phyloP scores from a whole-genome alignment of 2,797 vertebrate species.

The Tokudaia tokunoshimensis region DNA sequence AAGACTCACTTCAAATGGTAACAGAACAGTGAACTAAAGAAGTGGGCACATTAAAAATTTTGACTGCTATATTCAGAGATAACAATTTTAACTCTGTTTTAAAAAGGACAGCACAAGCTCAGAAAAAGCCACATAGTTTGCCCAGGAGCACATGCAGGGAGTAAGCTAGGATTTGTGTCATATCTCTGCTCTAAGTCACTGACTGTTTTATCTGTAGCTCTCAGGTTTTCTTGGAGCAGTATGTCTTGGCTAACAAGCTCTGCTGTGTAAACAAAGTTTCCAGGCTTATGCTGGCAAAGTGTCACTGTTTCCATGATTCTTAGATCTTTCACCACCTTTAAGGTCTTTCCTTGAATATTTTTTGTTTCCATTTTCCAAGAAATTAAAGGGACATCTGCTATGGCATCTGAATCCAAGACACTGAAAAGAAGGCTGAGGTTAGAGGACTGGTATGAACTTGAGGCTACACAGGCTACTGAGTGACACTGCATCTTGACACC shows the following conservation, averaged over 20 bases:
- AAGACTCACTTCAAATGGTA: neutral
- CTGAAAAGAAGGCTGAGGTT: neutral
- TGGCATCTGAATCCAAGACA: neutral
- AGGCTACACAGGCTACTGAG: neutral
- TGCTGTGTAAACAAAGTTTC: neutral
- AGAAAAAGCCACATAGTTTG: neutral
- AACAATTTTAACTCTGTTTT: conserved; percentile 23
- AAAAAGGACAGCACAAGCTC: neutral
- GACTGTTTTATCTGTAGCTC: neutral
- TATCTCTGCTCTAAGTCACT: neutral
- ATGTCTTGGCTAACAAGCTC: neutral
- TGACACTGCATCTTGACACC: neutral
- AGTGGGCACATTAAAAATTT: neutral
- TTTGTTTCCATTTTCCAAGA: neutral
- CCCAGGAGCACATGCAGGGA: neutral
- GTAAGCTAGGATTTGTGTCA: neutral
- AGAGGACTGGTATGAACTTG: neutral
- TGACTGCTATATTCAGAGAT: neutral
- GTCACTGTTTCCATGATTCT: neutral
- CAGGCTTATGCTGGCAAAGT: neutral
- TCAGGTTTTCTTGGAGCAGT: neutral
- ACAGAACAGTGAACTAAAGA: neutral
- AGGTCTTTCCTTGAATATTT: conserved; percentile 18
- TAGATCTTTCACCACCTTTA: neutral
- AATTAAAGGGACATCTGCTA: neutral